phyloP scores from a whole-genome alignment of 2,113 vertebrate species.

The Pimephales promelas region DNA sequence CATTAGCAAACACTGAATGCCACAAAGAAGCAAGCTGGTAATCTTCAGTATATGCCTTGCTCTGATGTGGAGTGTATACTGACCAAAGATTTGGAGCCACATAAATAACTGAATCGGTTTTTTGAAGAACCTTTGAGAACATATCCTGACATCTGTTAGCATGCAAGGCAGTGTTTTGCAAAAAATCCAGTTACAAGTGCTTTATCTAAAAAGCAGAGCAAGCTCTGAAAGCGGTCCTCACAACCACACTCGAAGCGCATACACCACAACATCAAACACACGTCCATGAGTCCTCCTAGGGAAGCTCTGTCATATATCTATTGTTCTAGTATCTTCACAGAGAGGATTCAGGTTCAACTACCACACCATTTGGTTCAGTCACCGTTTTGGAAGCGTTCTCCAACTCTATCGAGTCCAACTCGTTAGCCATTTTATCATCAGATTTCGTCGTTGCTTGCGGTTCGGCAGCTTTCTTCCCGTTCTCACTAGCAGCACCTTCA shows the following conservation, averaged over 20 bases:
- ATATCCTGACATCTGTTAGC: background rate
- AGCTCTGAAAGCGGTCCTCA: background rate
- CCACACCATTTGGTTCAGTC: constrained; percentile 73
- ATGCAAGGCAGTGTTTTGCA: background rate
- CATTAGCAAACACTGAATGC: constrained; percentile 26
- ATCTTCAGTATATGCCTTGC: constrained; percentile 17
- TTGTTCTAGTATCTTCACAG: constrained; percentile 69
- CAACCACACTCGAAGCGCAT: constrained; percentile 2
- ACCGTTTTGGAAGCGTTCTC: constrained; percentile 77
- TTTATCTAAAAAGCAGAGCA: background rate
- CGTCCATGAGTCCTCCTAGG: constrained; percentile 2
- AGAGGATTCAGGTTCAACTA: constrained; percentile 77
- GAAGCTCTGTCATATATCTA: background rate
- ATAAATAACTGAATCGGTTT: background rate
- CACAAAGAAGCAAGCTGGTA: constrained; percentile 27
- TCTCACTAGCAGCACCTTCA: background rate
- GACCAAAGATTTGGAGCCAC: background rate
- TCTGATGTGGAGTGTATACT: constrained; percentile 25
- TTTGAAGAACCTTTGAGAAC: background rate
- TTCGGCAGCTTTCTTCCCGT: background rate
- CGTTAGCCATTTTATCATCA: constrained; percentile 13
- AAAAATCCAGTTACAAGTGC: background rate
- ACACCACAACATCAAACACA: constrained; percentile 39
- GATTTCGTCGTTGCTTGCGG: background rate
- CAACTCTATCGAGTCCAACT: constrained; percentile 72